Percentiles rank a stretch among this genome's conserved stretches.
Conservation (phyloP, 2,888 invertebrate species). For the Mactromeris polynyma region DNA sequence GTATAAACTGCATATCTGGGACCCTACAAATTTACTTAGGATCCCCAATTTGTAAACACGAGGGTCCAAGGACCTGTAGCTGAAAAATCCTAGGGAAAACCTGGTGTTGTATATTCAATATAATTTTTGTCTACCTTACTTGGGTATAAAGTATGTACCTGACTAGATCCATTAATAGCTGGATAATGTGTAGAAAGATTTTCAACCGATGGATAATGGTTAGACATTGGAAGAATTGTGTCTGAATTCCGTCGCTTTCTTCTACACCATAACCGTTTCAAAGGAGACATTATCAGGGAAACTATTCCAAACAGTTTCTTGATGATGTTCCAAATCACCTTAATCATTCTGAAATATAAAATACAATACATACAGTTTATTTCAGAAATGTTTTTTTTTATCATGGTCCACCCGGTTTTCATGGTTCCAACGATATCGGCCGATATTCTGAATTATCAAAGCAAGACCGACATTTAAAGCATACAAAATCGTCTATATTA, state of each 20-base stretch:
- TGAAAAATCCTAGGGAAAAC: too few species aligned
- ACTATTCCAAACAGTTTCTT: slow-evolving; percentile 78
- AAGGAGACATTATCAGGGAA: slow-evolving; percentile 76
- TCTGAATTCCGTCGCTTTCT: slow-evolving; percentile 77
- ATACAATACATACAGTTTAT: neutral
- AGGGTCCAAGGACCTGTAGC: too few species aligned
- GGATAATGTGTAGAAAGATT: slow-evolving; percentile 51
- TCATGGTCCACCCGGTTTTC: too few species aligned
- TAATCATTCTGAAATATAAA: slow-evolving; percentile 68
- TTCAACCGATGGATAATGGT: slow-evolving; percentile 74
- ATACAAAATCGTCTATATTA: too few species aligned
- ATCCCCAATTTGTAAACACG: too few species aligned
- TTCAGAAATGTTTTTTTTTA: too few species aligned
- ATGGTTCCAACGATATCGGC: too few species aligned
- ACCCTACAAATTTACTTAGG: too few species aligned
- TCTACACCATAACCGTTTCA: slow-evolving; percentile 79
- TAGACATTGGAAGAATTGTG: slow-evolving; percentile 76
- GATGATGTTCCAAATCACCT: slow-evolving; percentile 79
- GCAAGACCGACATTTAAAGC: too few species aligned
- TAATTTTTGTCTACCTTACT: neutral
- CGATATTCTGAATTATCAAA: too few species aligned
- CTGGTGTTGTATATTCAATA: too few species aligned
- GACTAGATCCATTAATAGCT: slow-evolving; percentile 54
- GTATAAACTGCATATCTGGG: too few species aligned
- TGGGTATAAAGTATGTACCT: slow-evolving; percentile 51